phyloP scores from a whole-genome alignment of 2,888 invertebrate genomes.

The Taphrorychus bicolor region DNA sequence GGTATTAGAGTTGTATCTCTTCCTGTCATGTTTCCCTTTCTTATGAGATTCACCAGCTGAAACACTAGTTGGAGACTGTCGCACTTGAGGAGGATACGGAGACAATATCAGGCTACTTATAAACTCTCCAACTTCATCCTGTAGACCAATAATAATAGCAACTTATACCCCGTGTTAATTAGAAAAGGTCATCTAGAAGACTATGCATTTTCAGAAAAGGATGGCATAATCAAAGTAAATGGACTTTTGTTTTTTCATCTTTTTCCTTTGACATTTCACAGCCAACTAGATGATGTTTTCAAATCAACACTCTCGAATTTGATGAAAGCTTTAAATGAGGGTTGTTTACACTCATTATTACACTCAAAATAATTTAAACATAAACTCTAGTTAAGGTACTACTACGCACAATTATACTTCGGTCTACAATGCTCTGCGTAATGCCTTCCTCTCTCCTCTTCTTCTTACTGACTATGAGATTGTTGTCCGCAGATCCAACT shows the following conservation, averaged over 20 bases:
- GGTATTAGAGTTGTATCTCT: conserved; percentile 63
- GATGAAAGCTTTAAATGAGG: not conserved
- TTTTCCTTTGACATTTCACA: no score
- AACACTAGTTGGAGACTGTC: conserved; percentile 56
- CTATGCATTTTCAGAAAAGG: no score
- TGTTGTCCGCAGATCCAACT: conserved; percentile 81
- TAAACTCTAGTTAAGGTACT: conserved; percentile 2
- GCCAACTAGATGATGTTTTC: no score
- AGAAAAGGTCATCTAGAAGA: no score
- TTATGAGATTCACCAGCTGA: conserved; percentile 48
- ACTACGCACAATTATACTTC: conserved; percentile 70
- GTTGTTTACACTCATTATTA: not conserved
- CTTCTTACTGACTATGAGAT: conserved; percentile 71
- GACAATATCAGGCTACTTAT: conserved; percentile 66
- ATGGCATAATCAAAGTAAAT: no score
- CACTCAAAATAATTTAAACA: conserved; percentile 4
- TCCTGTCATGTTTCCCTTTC: conserved; percentile 56
- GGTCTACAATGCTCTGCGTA: conserved; percentile 81
- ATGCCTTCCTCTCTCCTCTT: conserved; percentile 77
- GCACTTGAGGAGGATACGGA: conserved; percentile 65
- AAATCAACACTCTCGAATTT: not conserved
- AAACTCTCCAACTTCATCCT: conserved; percentile 74
- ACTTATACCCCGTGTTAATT: no score
- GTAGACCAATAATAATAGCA: conserved; percentile 21
- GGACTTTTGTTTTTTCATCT: no score